phyloP scores from a whole-genome alignment of 2,888 invertebrate genomes.

The Adelphocoris suturalis region DNA sequence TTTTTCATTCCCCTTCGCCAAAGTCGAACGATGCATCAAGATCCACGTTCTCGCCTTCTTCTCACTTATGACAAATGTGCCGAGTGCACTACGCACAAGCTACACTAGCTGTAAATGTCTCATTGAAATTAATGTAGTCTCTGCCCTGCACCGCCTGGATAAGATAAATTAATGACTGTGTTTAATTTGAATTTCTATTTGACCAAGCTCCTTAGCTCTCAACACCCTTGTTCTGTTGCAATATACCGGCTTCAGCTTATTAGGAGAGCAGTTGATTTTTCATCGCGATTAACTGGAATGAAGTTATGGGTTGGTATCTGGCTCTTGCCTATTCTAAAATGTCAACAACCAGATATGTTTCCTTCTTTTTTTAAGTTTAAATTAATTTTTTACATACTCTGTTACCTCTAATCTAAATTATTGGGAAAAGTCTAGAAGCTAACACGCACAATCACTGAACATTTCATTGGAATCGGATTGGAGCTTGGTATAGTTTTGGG shows the following conservation, averaged over 20 bases:
- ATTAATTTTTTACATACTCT: no score
- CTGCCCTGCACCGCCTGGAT: background rate
- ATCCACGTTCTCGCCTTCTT: background rate
- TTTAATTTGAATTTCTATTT: conserved; percentile 44
- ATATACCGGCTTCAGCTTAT: background rate
- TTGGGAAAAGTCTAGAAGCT: no score
- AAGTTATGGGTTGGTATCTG: no score
- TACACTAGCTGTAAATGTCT: background rate
- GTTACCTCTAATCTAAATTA: no score
- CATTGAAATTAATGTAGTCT: background rate
- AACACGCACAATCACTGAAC: no score
- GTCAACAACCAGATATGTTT: no score
- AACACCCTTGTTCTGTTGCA: background rate
- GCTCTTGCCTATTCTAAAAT: no score
- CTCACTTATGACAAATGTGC: conserved; percentile 2
- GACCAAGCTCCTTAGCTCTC: conserved; percentile 1
- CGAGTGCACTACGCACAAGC: background rate
- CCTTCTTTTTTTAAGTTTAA: no score
- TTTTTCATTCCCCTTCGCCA: conserved; percentile 3
- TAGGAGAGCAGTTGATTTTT: background rate
- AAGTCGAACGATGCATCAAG: background rate
- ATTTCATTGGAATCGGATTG: no score
- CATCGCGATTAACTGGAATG: background rate
- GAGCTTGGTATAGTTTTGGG: no score
- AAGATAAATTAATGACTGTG: conserved; percentile 44